A percentile compares a stretch with the other conserved stretches of the same genome.
These are phyloP conservation scores for Aleadryas rufinucha DNA, from an alignment of 2,113 vertebrate species.

Conservation along the genomic window DNA sequence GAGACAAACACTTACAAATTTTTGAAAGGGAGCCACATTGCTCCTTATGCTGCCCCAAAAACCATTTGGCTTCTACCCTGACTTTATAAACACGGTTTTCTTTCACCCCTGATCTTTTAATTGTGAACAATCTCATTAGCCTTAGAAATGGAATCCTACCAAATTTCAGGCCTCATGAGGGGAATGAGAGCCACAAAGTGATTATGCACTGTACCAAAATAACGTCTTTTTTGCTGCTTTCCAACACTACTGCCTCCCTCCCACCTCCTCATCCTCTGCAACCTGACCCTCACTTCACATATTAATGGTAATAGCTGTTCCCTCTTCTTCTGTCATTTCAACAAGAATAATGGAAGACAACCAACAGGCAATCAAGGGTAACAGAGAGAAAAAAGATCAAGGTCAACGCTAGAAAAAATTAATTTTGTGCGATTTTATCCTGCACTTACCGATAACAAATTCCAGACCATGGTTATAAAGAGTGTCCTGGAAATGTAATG, in stretches of 20 bases:
- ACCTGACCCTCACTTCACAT: not conserved
- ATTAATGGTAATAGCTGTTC: not conserved
- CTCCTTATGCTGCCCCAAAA: not conserved
- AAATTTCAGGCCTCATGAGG: not conserved
- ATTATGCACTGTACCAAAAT: not conserved
- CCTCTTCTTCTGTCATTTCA: not conserved
- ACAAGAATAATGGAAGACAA: not conserved
- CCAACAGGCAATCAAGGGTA: not conserved
- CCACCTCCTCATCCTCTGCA: not conserved
- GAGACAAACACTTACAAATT: not conserved
- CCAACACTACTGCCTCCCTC: not conserved
- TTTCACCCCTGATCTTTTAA: not conserved
- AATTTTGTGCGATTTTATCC: not conserved
- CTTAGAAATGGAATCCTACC: not conserved
- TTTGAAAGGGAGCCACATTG: not conserved
- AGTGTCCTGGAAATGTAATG: not conserved
- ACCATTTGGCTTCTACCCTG: not conserved
- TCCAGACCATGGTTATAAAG: not conserved
- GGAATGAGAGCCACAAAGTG: not conserved
- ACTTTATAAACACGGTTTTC: not conserved
- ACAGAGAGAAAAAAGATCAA: not conserved
- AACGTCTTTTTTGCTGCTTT: not conserved
- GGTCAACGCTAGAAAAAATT: not conserved
- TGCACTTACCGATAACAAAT: not conserved
- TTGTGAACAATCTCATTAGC: not conserved